Percentiles rank a stretch among this genome's conserved stretches.
Evolutionary conservation across 2,888 invertebrate species (phyloP).

Genomic region (Scaptomyza cyrtandrae): DNA sequence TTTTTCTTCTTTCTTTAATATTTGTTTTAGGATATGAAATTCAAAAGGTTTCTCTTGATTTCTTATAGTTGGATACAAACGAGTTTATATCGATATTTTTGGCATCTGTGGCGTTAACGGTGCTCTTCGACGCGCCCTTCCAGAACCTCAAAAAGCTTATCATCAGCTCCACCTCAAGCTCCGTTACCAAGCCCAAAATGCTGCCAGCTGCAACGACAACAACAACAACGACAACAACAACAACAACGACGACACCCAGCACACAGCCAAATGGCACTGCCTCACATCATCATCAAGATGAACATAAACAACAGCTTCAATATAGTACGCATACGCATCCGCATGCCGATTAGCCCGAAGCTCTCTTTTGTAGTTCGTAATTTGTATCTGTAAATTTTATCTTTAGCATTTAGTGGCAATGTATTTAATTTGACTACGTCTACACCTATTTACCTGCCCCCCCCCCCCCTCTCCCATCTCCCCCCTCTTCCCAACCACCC

Average conservation of each 20-base stretch:
- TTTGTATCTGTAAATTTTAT: constrained; percentile 51
- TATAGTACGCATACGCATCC: constrained; percentile 40
- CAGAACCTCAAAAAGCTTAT: constrained; percentile 88
- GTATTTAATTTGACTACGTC: constrained; percentile 53
- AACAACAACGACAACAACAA: constrained; percentile 16
- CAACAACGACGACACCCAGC: constrained; percentile 25
- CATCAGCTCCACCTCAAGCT: constrained; percentile 72
- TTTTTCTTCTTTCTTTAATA: neutral
- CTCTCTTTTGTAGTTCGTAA: constrained; percentile 8
- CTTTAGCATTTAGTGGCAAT: constrained; percentile 64
- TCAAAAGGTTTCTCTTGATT: neutral
- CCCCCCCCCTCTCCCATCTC: constrained; percentile 5
- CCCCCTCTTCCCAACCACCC: neutral
- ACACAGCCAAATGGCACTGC: constrained; percentile 46
- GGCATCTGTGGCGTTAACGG: constrained; percentile 86
- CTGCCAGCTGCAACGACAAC: constrained; percentile 7
- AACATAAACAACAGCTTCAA: neutral
- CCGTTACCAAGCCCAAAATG: constrained; percentile 27
- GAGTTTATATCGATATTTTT: constrained; percentile 86
- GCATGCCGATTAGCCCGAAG: constrained; percentile 71
- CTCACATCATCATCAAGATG: constrained; percentile 4
- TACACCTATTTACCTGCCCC: constrained; percentile 10
- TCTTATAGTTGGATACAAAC: constrained; percentile 86
- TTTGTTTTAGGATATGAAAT: neutral
- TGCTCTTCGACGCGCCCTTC: constrained; percentile 89